Conservation (phyloP, 2,888 invertebrate species). For the Lapara coniferarum region DNA sequence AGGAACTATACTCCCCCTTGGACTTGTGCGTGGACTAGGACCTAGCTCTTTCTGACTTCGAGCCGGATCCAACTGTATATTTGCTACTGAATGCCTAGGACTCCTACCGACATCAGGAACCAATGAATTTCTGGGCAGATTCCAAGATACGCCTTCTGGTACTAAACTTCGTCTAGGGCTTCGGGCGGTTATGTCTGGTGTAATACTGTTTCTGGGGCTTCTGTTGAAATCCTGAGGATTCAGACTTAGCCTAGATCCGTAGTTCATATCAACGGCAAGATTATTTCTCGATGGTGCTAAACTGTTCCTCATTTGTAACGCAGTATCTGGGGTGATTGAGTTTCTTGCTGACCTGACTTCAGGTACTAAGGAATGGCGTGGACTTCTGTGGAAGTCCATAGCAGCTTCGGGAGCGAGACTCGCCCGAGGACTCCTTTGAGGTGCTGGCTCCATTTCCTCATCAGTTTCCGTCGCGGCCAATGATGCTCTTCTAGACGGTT, state of each 20-base stretch:
- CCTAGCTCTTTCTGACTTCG: constrained; percentile 77
- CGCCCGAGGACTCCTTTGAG: constrained; percentile 81
- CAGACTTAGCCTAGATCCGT: constrained; percentile 82
- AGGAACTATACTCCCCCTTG: constrained; percentile 82
- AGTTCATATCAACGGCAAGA: constrained; percentile 82
- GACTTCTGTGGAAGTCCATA: constrained; percentile 82
- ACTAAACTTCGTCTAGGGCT: constrained; percentile 85
- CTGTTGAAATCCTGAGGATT: constrained; percentile 83
- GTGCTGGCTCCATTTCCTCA: constrained; percentile 75
- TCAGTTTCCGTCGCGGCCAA: constrained; percentile 86
- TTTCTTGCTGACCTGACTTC: constrained; percentile 84
- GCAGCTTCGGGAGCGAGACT: constrained; percentile 84
- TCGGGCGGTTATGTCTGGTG: constrained; percentile 75
- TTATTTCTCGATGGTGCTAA: constrained; percentile 85
- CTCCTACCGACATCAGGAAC: constrained; percentile 84
- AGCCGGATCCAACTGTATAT: constrained; percentile 74
- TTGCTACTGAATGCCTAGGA: constrained; percentile 83
- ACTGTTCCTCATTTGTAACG: constrained; percentile 80
- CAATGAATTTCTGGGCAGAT: constrained; percentile 84
- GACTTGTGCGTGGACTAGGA: constrained; percentile 82
- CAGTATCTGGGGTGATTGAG: constrained; percentile 85
- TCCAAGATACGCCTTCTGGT: constrained; percentile 82
- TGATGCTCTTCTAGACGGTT: constrained; percentile 82
- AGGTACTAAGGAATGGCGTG: constrained; percentile 82
- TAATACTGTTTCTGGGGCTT: constrained; percentile 78